Conservation (phyloP, 1,140 invertebrate genomes). For the Triops cancriformis region DNA sequence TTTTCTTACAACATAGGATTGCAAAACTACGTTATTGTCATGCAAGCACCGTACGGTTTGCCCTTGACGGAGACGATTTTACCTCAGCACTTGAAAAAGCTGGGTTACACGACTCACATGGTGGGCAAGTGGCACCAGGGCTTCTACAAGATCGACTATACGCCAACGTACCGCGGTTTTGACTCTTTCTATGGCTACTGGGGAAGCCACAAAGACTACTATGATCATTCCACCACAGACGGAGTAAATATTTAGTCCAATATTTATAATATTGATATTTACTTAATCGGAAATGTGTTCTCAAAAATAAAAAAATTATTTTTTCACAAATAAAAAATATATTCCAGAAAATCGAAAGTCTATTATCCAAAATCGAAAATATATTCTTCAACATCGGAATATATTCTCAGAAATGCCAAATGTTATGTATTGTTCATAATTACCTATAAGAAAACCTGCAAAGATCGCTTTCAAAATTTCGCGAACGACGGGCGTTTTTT, state of each 20-base stretch:
- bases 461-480: no score
- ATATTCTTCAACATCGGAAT: no score
- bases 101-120: constrained; percentile 52
- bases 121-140: constrained; percentile 66
- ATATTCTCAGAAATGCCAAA: no score
- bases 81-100: constrained; percentile 38
- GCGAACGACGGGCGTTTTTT: no score
- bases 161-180: constrained; percentile 54
- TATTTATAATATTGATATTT: no score
- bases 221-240: constrained; percentile 42
- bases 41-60: constrained; percentile 34
- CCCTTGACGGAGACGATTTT: constrained; percentile 36
- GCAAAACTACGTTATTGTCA: constrained; percentile 35
- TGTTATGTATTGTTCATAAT: no score
- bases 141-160: constrained; percentile 49
- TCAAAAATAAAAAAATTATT: no score
- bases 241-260: neutral
- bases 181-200: constrained; percentile 57
- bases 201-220: constrained; percentile 54
- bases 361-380: no score
- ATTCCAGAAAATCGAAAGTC: no score
- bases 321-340: no score
- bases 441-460: no score
- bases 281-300: no score
- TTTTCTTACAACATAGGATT: constrained; percentile 26